Conservation (phyloP, 2,888 invertebrate genomes). For the Polymixis flavicincta region DNA sequence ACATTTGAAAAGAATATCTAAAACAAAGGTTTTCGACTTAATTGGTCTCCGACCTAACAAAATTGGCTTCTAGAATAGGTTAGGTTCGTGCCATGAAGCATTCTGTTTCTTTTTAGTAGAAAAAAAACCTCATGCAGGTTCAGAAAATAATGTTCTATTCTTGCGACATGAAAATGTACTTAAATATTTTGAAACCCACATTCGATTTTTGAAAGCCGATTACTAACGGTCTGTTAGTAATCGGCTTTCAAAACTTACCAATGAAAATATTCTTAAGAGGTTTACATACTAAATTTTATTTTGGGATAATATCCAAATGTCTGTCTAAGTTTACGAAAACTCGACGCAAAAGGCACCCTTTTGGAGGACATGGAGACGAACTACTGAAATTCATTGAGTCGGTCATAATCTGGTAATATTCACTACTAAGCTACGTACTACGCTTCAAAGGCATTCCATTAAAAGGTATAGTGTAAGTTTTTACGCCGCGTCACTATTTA, state of each 20-base stretch:
- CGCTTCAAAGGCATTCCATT: slow-evolving; percentile 13
- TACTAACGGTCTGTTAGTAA: slow-evolving; percentile 20
- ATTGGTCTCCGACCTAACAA: background rate
- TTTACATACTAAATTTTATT: slow-evolving; percentile 13
- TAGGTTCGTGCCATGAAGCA: background rate
- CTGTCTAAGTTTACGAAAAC: slow-evolving; percentile 19
- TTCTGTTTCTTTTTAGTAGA: background rate
- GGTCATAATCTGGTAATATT: slow-evolving; percentile 37
- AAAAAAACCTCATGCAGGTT: too few species aligned
- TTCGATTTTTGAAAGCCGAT: too few species aligned
- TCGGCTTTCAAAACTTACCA: slow-evolving; percentile 20
- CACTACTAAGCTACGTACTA: slow-evolving; percentile 14
- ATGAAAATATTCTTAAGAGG: slow-evolving; percentile 11
- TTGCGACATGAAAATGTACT: slow-evolving; percentile 6
- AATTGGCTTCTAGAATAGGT: background rate
- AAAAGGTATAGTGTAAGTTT: slow-evolving; percentile 28
- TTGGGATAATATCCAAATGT: slow-evolving; percentile 1
- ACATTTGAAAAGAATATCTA: background rate
- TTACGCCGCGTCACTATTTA: background rate
- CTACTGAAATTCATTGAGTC: slow-evolving; percentile 45
- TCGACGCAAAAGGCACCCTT: slow-evolving; percentile 16
- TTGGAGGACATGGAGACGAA: slow-evolving; percentile 6
- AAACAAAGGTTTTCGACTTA: background rate
- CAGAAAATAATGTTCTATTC: background rate
- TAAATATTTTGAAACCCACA: background rate